Base-by-base conservation (phyloP, 2,113 vertebrate genomes). In the Rhabdomys dilectus region DNA sequence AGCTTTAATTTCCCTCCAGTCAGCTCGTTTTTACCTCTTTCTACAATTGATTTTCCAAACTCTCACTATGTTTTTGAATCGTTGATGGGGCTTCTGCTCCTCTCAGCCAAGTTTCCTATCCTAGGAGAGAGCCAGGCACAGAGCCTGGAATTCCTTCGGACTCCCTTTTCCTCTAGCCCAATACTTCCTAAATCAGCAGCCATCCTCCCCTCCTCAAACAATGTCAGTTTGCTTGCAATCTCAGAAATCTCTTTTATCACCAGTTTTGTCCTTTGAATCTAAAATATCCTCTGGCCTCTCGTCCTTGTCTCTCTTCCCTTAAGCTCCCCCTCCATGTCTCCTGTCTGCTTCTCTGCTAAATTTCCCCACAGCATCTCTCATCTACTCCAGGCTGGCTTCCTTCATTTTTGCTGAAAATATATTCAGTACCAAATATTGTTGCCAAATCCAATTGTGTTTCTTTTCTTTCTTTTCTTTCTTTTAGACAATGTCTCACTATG, bases 261-360 rank as follows among this genome's bases (percentile, higher is more conserved):
- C 53, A 66, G 51, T 39, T 96, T 89, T 91, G 68, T 93, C 15
- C 73, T 96, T 77, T 96, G 73, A 73, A 22, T 93, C 82, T 89
- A 84, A 97, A 78, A 84, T 91, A 78, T 1, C 31, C 3, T 29
- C 4, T 62, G 64, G 6, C 0, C 0, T 15, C 75, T 29, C 39
- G 34, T 87, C 87, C 93, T 78, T 93, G 77, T 66, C 72, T 68
- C 75, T 91, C 48, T 88, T 88, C 64, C 62, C 22, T 91, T 36
- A 26, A 82, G 24, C 39, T 34, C 9, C 34, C 19, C 24, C 48
- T 51, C 24, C 24, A 1, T 24, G 39, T 66, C 72, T 91, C 60
- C 60, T 26, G 16, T 78, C 88, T 77, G 66, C 36, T 96, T 96
- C 34, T 64, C 4, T 58, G 17, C 62, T 62, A 36, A 68, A 75